Conservation (phyloP, 2,888 invertebrate genomes). For the Dicycla oo region DNA sequence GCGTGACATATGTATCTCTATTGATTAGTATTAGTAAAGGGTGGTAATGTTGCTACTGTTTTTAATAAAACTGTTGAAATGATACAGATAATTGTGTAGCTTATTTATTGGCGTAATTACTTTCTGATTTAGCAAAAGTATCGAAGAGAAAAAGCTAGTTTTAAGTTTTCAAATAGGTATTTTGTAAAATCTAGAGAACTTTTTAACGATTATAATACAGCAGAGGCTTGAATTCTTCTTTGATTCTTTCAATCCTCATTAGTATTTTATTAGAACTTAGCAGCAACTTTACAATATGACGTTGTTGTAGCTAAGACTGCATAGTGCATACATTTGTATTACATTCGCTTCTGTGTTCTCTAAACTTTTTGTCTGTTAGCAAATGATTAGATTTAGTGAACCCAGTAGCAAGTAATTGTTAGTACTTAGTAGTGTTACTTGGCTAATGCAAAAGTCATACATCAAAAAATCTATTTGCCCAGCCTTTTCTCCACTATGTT, state of each 20-base stretch:
- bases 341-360: not conserved
- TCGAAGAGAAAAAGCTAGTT: not conserved
- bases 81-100: conserved; percentile 19
- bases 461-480: too few species aligned
- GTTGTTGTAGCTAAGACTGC: not conserved
- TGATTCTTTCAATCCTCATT: not conserved
- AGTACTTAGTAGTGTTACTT: too few species aligned
- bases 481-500: too few species aligned
- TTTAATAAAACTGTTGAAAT: conserved; percentile 12
- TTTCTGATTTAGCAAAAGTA: not conserved
- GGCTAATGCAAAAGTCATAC: too few species aligned
- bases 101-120: not conserved
- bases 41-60: conserved; percentile 63
- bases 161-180: not conserved
- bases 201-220: not conserved
- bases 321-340: not conserved
- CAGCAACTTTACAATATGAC: not conserved
- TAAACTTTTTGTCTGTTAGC: not conserved
- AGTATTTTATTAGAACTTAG: not conserved
- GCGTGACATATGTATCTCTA: conserved; percentile 86
- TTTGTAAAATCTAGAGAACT: not conserved
- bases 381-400: not conserved
- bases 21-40: conserved; percentile 71
- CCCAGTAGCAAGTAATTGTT: not conserved
- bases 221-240: not conserved